A percentile compares a stretch with the other conserved stretches of the same genome.
phyloP scores from a whole-genome alignment of 2,888 invertebrate species.

The Pandemis heparana region DNA sequence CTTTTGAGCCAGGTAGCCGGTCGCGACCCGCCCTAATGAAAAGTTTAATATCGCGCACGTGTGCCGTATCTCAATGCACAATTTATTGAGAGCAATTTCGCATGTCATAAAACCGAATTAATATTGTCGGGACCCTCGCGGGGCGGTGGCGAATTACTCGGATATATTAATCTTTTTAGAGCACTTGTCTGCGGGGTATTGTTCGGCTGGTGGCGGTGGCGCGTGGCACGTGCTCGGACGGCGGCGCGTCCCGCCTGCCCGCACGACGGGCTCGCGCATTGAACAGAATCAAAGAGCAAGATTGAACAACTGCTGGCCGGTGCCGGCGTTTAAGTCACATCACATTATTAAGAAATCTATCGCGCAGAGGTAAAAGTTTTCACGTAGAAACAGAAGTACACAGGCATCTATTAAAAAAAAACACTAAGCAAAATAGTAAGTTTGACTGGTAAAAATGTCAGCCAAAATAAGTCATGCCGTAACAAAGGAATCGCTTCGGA shows the following conservation, averaged over 20 bases:
- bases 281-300: neutral
- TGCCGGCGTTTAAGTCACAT: too few species aligned
- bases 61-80: slow-evolving; percentile 70
- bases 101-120: slow-evolving; percentile 84
- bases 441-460: too few species aligned
- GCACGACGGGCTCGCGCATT: neutral
- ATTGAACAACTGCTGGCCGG: too few species aligned
- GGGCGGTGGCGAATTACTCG: slow-evolving; percentile 40
- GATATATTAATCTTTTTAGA: slow-evolving; percentile 44
- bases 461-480: too few species aligned
- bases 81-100: slow-evolving; percentile 83
- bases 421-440: too few species aligned
- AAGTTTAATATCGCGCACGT: slow-evolving; percentile 83
- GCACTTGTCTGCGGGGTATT: slow-evolving; percentile 28
- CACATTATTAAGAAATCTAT: too few species aligned
- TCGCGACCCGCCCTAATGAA: slow-evolving; percentile 64
- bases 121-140: slow-evolving; percentile 60
- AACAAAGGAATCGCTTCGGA: too few species aligned
- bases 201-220: slow-evolving; percentile 15
- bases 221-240: neutral
- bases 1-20: slow-evolving; percentile 12
- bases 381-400: too few species aligned
- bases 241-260: neutral
- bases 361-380: too few species aligned
- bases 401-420: too few species aligned